Conservation (phyloP, 2,113 vertebrate genomes). For the Sminthopsis crassicaudata region DNA sequence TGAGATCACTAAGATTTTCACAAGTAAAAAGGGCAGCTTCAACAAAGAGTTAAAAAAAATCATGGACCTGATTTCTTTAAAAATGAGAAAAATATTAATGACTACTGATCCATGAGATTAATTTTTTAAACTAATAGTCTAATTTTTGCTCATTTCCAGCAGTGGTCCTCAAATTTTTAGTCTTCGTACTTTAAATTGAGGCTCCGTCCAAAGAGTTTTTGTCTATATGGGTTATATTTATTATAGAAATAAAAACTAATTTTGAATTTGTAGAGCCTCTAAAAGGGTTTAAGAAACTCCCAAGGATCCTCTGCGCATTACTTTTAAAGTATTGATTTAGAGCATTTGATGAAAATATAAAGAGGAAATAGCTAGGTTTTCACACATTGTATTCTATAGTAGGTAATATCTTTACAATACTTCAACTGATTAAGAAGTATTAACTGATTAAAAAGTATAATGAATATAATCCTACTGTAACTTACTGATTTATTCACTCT, state of each 20-base stretch:
- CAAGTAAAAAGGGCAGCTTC: not conserved
- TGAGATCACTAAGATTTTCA: not conserved
- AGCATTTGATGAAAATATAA: not conserved
- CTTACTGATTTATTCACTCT: not conserved
- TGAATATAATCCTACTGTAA: not conserved
- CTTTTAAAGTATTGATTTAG: too few species aligned
- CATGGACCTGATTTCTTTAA: not conserved
- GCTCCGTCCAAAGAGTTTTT: too few species aligned
- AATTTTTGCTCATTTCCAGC: too few species aligned
- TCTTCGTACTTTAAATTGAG: too few species aligned
- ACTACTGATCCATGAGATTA: not conserved
- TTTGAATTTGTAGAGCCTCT: too few species aligned
- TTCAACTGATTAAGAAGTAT: not conserved
- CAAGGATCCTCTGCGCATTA: too few species aligned
- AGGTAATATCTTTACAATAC: not conserved
- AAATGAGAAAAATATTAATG: not conserved
- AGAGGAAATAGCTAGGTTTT: not conserved
- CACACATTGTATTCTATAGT: not conserved
- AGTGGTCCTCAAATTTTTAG: too few species aligned
- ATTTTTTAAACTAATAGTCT: not conserved
- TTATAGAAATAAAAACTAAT: too few species aligned
- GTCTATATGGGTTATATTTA: too few species aligned
- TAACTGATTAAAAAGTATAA: not conserved
- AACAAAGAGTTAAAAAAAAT: not conserved
- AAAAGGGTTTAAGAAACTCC: too few species aligned